Conservation (phyloP, 2,113 vertebrate genomes). For the Garra rufa region DNA sequence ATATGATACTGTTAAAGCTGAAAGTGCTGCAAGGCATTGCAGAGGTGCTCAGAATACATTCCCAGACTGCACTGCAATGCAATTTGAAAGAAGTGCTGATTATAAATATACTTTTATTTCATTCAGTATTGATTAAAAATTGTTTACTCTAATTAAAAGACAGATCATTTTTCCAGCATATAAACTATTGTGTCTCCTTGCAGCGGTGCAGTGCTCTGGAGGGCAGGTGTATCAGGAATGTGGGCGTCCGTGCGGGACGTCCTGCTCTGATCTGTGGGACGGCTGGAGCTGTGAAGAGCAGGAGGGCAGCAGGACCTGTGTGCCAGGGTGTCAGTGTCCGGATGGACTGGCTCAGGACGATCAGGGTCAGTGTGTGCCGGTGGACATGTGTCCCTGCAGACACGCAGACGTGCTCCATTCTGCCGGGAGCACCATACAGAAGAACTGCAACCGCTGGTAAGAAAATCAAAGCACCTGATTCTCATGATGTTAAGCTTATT, state of each 20-base stretch:
- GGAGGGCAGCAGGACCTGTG: conserved; percentile 67
- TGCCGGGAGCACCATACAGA: conserved; percentile 68
- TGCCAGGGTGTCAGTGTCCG: conserved; percentile 87
- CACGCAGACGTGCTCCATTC: conserved; percentile 67
- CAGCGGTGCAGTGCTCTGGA: conserved; percentile 78
- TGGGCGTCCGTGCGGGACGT: conserved; percentile 73
- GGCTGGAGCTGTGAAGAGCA: conserved; percentile 66
- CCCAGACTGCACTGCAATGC: neutral
- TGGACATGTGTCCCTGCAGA: conserved; percentile 78
- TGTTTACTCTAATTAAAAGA: neutral
- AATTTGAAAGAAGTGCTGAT: neutral
- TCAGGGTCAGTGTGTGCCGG: conserved; percentile 82
- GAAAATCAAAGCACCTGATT: conserved; percentile 26
- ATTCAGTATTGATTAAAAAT: neutral
- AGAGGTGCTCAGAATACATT: neutral
- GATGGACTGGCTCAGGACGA: conserved; percentile 79
- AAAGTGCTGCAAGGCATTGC: neutral
- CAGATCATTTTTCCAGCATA: no score
- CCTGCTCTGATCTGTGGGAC: conserved; percentile 74
- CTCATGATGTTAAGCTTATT: no score
- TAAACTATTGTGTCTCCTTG: no score
- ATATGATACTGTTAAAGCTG: neutral
- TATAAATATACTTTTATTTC: neutral
- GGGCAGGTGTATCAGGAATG: conserved; percentile 89
- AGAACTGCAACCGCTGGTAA: conserved; percentile 85